phyloP scores from a whole-genome alignment of 2,888 invertebrate species.

The Drosophila borborema region DNA sequence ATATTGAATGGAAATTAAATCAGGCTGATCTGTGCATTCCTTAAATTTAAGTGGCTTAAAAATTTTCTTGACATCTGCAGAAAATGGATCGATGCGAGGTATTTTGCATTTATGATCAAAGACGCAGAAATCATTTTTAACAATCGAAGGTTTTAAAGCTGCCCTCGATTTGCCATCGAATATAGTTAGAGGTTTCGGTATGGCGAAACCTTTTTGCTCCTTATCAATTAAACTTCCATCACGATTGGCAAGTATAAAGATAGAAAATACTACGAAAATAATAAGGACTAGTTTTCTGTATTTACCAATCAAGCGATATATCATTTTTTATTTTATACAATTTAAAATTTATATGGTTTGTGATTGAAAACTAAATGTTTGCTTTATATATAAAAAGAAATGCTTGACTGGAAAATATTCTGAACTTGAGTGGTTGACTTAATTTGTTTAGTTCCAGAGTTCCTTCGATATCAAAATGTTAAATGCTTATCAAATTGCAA shows the following conservation, averaged over 20 bases:
- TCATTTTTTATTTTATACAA: conserved; percentile 6
- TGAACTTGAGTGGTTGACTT: background rate
- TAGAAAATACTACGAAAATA: background rate
- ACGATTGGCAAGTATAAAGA: background rate
- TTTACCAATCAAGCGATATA: background rate
- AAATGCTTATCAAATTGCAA: too few relatives aligned
- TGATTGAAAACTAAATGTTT: background rate
- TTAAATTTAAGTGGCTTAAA: conserved; percentile 13
- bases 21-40: conserved; percentile 29
- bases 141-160: background rate
- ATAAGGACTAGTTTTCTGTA: background rate
- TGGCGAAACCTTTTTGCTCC: background rate
- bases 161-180: background rate
- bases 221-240: background rate
- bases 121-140: conserved; percentile 22
- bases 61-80: conserved; percentile 82
- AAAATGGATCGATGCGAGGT: conserved; percentile 87
- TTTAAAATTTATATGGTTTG: background rate
- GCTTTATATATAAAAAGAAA: background rate
- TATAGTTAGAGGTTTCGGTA: background rate
- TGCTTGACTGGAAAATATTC: background rate
- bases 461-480: too few relatives aligned
- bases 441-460: background rate
- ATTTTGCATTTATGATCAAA: conserved; percentile 87
- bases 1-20: conserved; percentile 34